Percentiles rank a stretch among this genome's conserved stretches.
Evolutionary conservation across 2,797 vertebrate genomes (phyloP).

Genomic region (Pseudocheirus occidentalis): DNA sequence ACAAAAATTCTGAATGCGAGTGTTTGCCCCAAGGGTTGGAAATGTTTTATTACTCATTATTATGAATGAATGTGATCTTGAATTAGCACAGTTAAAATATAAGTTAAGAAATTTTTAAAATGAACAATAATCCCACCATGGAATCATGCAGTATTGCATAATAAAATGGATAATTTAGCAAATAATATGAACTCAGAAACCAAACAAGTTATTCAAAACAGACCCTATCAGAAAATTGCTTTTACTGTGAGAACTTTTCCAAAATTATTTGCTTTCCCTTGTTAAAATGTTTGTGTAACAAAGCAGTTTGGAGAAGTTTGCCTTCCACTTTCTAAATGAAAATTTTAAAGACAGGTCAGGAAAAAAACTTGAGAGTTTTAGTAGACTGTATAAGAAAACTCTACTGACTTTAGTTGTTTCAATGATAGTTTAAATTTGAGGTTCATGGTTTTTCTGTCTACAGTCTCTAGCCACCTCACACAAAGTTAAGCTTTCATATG

Average conservation of each 20-base stretch:
- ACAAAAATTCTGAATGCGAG: not conserved
- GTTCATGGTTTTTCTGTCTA: not conserved
- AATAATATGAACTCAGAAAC: not conserved
- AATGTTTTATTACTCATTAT: not conserved
- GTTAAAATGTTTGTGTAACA: not conserved
- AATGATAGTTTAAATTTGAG: conserved; percentile 22
- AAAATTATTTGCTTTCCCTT: not conserved
- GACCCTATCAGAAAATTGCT: not conserved
- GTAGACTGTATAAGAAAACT: not conserved
- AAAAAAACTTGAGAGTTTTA: conserved; percentile 13
- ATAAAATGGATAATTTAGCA: not conserved
- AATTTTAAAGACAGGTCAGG: conserved; percentile 6
- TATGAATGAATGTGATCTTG: not conserved
- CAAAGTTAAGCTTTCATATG: conserved; percentile 24
- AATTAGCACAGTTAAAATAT: not conserved
- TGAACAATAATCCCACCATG: not conserved
- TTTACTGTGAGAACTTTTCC: not conserved
- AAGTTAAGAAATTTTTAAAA: not conserved
- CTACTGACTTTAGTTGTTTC: not conserved
- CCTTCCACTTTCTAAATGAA: not conserved
- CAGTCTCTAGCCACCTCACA: not conserved
- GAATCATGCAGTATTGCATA: not conserved
- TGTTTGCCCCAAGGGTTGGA: not conserved
- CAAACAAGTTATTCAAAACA: not conserved
- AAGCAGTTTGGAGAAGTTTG: not conserved